Conservation (phyloP, 2,113 vertebrate species). For the Cololabis saira region DNA sequence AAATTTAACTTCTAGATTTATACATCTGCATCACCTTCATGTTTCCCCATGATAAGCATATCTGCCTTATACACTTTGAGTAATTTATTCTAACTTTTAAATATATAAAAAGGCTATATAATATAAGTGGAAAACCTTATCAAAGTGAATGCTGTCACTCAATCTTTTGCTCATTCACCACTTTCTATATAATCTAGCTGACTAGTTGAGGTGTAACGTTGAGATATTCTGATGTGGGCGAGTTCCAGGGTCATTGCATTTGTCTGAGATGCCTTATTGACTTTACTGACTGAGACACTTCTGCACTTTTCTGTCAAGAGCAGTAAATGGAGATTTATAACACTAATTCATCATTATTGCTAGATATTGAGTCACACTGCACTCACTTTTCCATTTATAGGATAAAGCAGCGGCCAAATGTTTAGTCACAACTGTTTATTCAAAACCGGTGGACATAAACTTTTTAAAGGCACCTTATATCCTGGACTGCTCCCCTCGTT, state of each 20-base stretch:
- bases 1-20: background rate
- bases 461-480: background rate
- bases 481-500: background rate
- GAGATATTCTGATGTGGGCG: background rate
- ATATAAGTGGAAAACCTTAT: too few species aligned
- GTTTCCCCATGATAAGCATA: too few species aligned
- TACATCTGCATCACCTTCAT: background rate
- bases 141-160: too few species aligned
- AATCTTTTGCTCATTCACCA: background rate
- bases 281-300: background rate
- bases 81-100: too few species aligned
- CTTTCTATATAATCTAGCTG: background rate
- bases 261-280: background rate
- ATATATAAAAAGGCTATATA: too few species aligned
- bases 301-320: background rate
- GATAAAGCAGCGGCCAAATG: background rate
- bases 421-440: background rate
- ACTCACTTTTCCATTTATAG: background rate
- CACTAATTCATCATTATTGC: background rate
- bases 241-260: background rate
- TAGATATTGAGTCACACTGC: background rate
- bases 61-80: too few species aligned
- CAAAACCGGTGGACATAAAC: background rate
- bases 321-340: background rate
- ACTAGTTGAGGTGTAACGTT: background rate